A percentile compares a stretch with the other conserved stretches of the same genome.
Evolutionary conservation across 2,113 vertebrate species (phyloP).

Genomic region (Hassar affinis): DNA sequence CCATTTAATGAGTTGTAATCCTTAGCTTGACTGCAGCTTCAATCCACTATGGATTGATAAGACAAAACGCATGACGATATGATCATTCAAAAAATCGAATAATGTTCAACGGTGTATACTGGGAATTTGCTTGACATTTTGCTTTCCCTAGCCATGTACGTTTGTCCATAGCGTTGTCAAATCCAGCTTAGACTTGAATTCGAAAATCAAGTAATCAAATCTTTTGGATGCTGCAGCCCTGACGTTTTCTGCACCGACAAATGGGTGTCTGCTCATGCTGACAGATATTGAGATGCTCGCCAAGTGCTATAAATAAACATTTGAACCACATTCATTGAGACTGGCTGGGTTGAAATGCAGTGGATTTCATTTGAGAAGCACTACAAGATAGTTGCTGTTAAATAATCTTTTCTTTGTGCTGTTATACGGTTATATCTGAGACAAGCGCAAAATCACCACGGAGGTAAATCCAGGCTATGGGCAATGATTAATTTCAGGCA

Average conservation of each 20-base stretch:
- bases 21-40: background rate
- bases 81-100: slow-evolving; percentile 9
- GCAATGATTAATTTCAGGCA: slow-evolving; percentile 52
- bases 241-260: background rate
- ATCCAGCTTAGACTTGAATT: background rate
- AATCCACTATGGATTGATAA: background rate
- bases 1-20: background rate
- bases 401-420: background rate
- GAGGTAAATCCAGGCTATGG: slow-evolving; percentile 9
- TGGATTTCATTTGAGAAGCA: background rate
- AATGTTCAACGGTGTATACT: background rate
- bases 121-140: background rate
- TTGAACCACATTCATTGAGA: background rate
- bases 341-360: background rate
- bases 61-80: background rate
- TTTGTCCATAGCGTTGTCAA: background rate
- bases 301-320: slow-evolving; percentile 1
- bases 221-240: background rate
- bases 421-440: background rate
- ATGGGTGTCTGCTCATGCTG: background rate
- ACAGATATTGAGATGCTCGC: slow-evolving; percentile 18
- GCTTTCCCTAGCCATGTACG: background rate
- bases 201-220: slow-evolving; percentile 3
- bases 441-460: background rate
- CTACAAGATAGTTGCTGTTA: background rate